phyloP scores from a whole-genome alignment of 1,140 invertebrate species.

The Lucilia sericata region DNA sequence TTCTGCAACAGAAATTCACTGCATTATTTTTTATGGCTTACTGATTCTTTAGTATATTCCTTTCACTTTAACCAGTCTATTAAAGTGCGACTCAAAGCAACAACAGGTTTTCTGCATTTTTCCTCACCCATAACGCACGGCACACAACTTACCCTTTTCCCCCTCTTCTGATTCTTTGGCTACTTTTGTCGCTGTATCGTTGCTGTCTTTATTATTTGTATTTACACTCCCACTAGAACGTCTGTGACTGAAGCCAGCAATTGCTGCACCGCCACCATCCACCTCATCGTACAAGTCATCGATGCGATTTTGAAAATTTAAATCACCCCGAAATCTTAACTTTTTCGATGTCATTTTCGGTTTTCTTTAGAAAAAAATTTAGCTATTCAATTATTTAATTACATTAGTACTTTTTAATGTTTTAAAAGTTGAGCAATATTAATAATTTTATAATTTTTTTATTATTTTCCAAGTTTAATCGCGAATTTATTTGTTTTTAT shows the following conservation, averaged over 20 bases:
- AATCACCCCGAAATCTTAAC: conserved; percentile 64
- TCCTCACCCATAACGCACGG: not conserved
- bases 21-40: not conserved
- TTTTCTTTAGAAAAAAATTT: not conserved
- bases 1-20: conserved; percentile 31
- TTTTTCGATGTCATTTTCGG: conserved; percentile 56
- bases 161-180: conserved; percentile 21
- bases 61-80: not conserved
- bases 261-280: conserved; percentile 6
- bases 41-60: not conserved
- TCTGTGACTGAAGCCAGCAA: conserved; percentile 41
- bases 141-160: conserved; percentile 19
- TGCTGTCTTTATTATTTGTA: conserved; percentile 52
- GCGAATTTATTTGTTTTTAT: conserved; percentile 21
- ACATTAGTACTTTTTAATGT: not conserved
- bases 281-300: conserved; percentile 62
- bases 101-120: conserved; percentile 15
- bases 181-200: conserved; percentile 39
- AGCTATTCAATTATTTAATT: not conserved
- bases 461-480: not conserved
- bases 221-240: conserved; percentile 50
- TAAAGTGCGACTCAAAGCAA: not conserved
- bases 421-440: not conserved
- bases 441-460: not conserved
- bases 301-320: conserved; percentile 65